Evolutionary conservation across 1,140 invertebrate species (phyloP).

Genomic region (Cephus cinctus): DNA sequence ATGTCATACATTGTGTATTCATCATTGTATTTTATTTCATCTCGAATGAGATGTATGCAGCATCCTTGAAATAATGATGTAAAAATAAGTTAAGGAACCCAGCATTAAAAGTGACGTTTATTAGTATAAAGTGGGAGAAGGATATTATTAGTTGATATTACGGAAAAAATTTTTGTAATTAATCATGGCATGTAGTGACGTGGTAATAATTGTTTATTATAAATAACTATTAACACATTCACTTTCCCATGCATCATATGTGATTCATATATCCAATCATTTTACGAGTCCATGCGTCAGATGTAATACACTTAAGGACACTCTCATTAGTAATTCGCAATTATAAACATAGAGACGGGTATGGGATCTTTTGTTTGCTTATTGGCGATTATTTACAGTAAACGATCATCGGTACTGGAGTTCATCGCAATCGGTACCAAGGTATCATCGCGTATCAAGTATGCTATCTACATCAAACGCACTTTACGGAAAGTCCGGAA

Average conservation of each 20-base stretch:
- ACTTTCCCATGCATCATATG: constrained; percentile 32
- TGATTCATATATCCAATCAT: constrained; percentile 15
- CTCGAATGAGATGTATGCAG: not conserved
- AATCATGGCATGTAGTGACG: too few relatives aligned
- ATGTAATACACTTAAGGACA: constrained; percentile 25
- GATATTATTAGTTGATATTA: too few relatives aligned
- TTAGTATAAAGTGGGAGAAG: too few relatives aligned
- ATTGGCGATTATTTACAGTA: constrained; percentile 43
- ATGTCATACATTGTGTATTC: constrained; percentile 26
- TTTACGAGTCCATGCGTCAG: constrained; percentile 18
- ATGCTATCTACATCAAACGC: constrained; percentile 35
- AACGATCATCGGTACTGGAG: constrained; percentile 26
- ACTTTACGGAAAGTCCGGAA: constrained; percentile 20
- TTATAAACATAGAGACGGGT: constrained; percentile 33
- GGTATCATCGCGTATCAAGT: constrained; percentile 28
- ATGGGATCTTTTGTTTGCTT: constrained; percentile 33
- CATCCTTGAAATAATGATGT: too few relatives aligned
- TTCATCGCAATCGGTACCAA: too few relatives aligned
- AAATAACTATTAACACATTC: constrained; percentile 46
- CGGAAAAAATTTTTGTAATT: too few relatives aligned
- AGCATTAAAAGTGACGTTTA: too few relatives aligned
- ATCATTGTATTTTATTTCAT: not conserved
- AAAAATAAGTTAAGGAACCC: too few relatives aligned
- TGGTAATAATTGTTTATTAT: constrained; percentile 47
- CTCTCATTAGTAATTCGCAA: constrained; percentile 24